Evolutionary conservation across 1,140 invertebrate genomes (phyloP).

Genomic region (Trachymyrmex cornetzi): DNA sequence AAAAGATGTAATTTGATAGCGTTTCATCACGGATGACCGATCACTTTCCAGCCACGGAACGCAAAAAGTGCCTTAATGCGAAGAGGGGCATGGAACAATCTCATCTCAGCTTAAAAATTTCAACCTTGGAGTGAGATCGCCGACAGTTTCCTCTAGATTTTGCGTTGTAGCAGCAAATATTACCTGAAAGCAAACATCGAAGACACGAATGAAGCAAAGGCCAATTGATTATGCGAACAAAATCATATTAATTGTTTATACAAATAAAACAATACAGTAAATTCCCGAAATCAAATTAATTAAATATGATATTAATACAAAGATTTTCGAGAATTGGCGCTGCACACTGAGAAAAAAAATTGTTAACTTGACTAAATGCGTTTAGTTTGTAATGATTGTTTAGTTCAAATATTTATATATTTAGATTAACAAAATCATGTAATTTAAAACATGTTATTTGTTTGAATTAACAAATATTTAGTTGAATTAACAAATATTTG

Average conservation of each 20-base stretch:
- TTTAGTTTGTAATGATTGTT: too few species aligned
- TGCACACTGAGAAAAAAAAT: too few species aligned
- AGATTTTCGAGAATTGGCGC: too few species aligned
- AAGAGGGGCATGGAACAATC: neutral
- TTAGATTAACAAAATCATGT: too few species aligned
- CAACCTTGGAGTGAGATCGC: neutral
- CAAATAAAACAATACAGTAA: too few species aligned
- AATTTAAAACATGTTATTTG: too few species aligned
- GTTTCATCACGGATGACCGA: slow-evolving; percentile 47
- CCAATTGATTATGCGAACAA: neutral
- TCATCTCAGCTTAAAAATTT: slow-evolving; percentile 25
- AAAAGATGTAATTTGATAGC: slow-evolving; percentile 56
- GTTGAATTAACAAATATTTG: too few species aligned
- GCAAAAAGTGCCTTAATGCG: slow-evolving; percentile 26
- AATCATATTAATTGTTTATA: neutral
- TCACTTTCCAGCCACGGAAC: slow-evolving; percentile 42
- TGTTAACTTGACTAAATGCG: too few species aligned
- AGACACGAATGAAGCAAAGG: neutral
- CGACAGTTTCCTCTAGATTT: neutral
- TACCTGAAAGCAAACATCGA: neutral
- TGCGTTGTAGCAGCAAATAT: neutral
- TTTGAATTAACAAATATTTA: too few species aligned
- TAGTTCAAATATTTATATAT: too few species aligned
- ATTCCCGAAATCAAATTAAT: too few species aligned
- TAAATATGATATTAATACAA: too few species aligned